Evolutionary conservation across 37 sponge, comb jelly and placozoan genomes (phyloP).

Genomic region (Chondrilla cf. caribensis): DNA sequence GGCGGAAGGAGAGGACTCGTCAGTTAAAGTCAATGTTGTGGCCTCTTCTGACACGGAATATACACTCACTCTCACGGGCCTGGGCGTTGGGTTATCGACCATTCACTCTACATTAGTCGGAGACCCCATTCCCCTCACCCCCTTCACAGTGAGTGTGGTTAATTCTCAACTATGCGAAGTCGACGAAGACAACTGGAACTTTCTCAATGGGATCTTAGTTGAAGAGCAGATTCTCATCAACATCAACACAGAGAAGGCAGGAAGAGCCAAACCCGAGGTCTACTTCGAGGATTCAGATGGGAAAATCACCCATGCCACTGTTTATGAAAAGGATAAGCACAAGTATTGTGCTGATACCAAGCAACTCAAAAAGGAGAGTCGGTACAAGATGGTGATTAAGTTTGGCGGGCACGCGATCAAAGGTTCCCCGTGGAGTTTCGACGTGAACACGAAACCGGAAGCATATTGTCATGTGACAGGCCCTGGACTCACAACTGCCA

Average conservation of each 20-base stretch:
- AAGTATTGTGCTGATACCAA: conserved; percentile 48
- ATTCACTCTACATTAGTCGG: conserved; percentile 56
- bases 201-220: conserved; percentile 45
- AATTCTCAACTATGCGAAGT: conserved; percentile 65
- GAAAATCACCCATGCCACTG: background rate
- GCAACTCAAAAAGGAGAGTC: conserved; percentile 62
- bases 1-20: background rate
- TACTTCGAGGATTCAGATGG: conserved; percentile 46
- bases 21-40: background rate
- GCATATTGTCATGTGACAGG: conserved; percentile 76
- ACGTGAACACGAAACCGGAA: conserved; percentile 22
- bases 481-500: conserved; percentile 70
- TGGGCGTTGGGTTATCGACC: conserved; percentile 4
- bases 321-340: background rate
- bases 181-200: conserved; percentile 38
- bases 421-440: conserved; percentile 53
- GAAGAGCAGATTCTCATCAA: conserved; percentile 63
- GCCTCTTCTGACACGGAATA: conserved; percentile 25
- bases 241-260: conserved; percentile 54
- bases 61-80: conserved; percentile 28
- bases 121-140: conserved; percentile 45
- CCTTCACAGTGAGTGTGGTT: conserved; percentile 52
- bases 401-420: conserved; percentile 60
- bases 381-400: conserved; percentile 54
- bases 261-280: conserved; percentile 50